Evolutionary conservation across 2,797 vertebrate species (phyloP), one percentile per base, ranked within the genome.

Genomic region (Sparidentex hasta): DNA sequence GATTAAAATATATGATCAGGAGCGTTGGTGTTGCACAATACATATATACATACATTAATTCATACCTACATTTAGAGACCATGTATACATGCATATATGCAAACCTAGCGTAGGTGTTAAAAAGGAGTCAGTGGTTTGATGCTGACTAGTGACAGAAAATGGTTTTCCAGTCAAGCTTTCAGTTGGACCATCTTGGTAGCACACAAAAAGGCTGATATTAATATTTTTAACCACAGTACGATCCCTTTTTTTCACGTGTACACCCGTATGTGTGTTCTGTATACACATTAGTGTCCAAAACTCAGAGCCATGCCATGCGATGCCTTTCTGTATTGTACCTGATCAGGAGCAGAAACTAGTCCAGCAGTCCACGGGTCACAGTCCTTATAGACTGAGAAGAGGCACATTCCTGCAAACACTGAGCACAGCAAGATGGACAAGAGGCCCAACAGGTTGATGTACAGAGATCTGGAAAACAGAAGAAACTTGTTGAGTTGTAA

Each of bases 311-410:
- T 18, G 48, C 38, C 18, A 17, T 21, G 5, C 38, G 2, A 0
- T 41, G 5, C 9, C 2, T 43, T 4, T 14, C 1, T 72, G 13
- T 16, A 3, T 58, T 2, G 2, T 85, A 99, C 98, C 97, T 99
- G 98, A 88, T 99, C 98, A 0, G 92, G 88, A 29, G 96, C 96
- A 0, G 95, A 96, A 58, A 99, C 90, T 50, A 90, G 85, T 3
- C 96, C 94, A 71, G 94, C 71, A 0, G 71, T 96, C 97, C 96
- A 98, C 0, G 98, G 98, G 81, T 99, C 98, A 4, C 98, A 99
- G 74, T 89, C 92, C 54, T 93, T 97, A 88, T 98, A 99, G 82
- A 98, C 86, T 5, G 98, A 99, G 87, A 96, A 99, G 5, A 99
- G 92, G 59, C 96, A 88, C 61, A 99, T 81, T 27, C 98, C 98